A percentile compares a stretch with the other conserved stretches of the same genome.
Conservation (phyloP, 2,113 vertebrate species). For the Pseudorhombus dupliciocellatus region DNA sequence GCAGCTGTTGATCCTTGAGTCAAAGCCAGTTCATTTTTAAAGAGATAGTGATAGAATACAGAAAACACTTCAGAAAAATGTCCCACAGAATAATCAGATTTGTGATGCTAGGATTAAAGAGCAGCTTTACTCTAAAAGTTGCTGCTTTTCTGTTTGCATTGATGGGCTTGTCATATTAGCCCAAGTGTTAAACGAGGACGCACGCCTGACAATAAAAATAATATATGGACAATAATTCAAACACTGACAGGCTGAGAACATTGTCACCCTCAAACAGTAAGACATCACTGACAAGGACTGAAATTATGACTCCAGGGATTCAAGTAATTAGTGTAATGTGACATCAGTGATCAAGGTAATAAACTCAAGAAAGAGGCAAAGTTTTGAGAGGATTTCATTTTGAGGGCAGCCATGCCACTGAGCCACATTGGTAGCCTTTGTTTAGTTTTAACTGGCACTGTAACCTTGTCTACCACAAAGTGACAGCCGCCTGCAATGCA, state of each 20-base stretch:
- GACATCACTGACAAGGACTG: background rate
- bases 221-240: constrained; percentile 9
- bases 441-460: background rate
- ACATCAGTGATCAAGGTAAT: background rate
- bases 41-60: constrained; percentile 4
- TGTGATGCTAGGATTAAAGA: constrained; percentile 18
- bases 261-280: background rate
- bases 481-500: background rate
- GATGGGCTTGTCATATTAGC: background rate
- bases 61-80: background rate
- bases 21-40: constrained; percentile 27
- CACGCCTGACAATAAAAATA: background rate
- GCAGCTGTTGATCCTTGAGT: background rate
- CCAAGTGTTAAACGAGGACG: constrained; percentile 1
- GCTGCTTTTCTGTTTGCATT: background rate
- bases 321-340: background rate
- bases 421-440: background rate
- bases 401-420: background rate
- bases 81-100: constrained; percentile 5
- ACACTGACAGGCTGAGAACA: constrained; percentile 1
- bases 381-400: background rate
- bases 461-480: background rate
- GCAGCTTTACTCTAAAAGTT: background rate
- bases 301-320: background rate
- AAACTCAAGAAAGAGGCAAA: background rate